Base-by-base conservation (phyloP, 2,113 vertebrate genomes). In the Actenoides hombroni region DNA sequence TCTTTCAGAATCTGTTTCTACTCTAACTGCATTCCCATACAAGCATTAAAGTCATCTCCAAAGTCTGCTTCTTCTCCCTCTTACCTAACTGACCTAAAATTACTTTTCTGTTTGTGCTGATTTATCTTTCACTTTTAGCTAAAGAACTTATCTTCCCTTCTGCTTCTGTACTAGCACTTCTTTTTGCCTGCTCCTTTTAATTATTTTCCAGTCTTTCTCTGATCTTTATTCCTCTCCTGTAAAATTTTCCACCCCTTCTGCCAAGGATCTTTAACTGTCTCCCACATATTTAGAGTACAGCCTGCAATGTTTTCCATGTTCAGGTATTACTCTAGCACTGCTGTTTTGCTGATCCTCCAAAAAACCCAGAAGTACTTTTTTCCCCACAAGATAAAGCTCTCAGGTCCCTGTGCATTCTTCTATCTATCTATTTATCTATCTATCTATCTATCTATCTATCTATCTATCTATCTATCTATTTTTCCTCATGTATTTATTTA, bases 21-120 rank as follows among this genome's bases (percentile, higher is more conserved):
- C 59, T 86, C 57, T 59, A 60, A 54, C 49, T 84, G 37, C 44
- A 33, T 85, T 87, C 64, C 37, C 1, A 1, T 51, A 65, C 13
- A 59, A 77, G 39, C 33, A 77, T 61, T 92, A 92, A 97, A 88
- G 35, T 76, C 54, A 33, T 81, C 80, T 89, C 15, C 5, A 67
- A 86, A 92, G 78, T 93, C 59, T 44, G 13, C 67, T 77, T 42
- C 35, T 90, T 94, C 90, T 83, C 53, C 54, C 28, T 78, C 46
- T 80, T 90, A 61, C 91, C 63, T 42, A 91, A 70, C 65, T 51
- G 73, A 60, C 79, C 1, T 12, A 94, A 97, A 97, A 97, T 94
- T 92, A 90, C 86, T 94, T 97, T 97, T 90, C 87, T 92, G 73
- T 94, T 91, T 65, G 29, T 63, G 69, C 56, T 94, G 92, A 97